Evolutionary conservation across 1,140 invertebrate genomes (phyloP), one percentile per base, ranked within the genome.

Genomic region (Drosophila sproati): DNA sequence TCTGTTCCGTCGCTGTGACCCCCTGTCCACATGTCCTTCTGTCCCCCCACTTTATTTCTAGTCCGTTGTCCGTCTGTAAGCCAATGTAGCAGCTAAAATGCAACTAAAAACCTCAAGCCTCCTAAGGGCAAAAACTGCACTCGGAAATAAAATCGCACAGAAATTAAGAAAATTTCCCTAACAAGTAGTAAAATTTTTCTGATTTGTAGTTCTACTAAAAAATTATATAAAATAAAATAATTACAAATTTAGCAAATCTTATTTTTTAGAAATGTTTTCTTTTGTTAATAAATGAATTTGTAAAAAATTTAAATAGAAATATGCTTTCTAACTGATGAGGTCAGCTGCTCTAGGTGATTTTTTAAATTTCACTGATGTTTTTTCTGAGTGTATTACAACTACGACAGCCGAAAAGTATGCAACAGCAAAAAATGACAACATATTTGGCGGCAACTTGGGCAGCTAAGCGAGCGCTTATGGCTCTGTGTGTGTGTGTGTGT

Each of bases 101-200:
- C 83, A 87, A 87, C 83, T 88, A 80, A 88, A 87, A 87, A 87
- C 82, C 80, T 88, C 82, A 87, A 70, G 80, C 80, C 83, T 78
- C 80, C 76, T 82, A 67, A 61, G 80, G 57, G 52, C 43, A 28
- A 48, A 51, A 61, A 66, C 61, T 8, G 41, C 32, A 63, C 57
- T 56, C n/a, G 63, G 20, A 20, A 20, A 20, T 20, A 20, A 20
- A 20, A 20, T 20, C 20, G 20, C 20, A 20, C 20, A 20, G 20
- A 20, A 20, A 20, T 20, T 20, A 20, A 20, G 20, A 20, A 20
- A 20, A 20, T 20, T 20, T 1, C 20, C 20, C 20, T 20, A 20
- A 20, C 1, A 20, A 20, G 20, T 20, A 20, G 20, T 1, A 20
- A 20, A 20, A 20, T 20, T 20, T 20, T 20, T 20, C 20, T 20